Evolutionary conservation across 1,140 invertebrate species (phyloP), one percentile per base, ranked within the genome.

Genomic region (Platyscapa corneri): DNA sequence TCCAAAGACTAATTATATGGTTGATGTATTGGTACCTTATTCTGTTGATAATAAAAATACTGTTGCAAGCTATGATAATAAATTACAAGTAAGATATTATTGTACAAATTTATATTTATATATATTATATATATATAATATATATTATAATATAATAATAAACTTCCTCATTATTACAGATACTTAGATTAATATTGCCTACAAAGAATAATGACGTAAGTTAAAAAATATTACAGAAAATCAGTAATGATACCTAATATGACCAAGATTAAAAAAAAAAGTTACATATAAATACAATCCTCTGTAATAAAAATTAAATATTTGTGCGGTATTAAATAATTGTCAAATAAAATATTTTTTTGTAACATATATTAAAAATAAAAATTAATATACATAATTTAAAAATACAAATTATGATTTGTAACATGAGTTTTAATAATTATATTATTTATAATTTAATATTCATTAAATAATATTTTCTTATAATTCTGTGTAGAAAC

Each of bases 401-500:
- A 20, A 70, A 78, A 65, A 76, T 76, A 82, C 16, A 65, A 81
- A 82, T 76, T 76, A 32, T 81, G 37, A 85, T 20, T 64, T 0
- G 75, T 27, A 65, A 60, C 76, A 84, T 67, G 42, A 78, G 27
- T 77, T 56, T 70, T 83, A 32, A 53, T 60, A 42, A 60, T 30
- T 80, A 77, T 23, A 27, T 77, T 83, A 80, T 34, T 27, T 49
- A 83, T 80, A 81, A 77, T 30, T 30, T 67, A 83, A 82, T 53
- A 74, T 82, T 70, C 46, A 67, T 80, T 80, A 81, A 84, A 60
- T 56, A 82, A 83, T 46, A 82, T 37, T 75, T 70, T 76, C 89
- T 94, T 94, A 97, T 86, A 98, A 95, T 94, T 98, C 97, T 8
- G 96, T 97, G 89, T 97, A 97, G 93, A 97, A 97, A 5, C 96